Evolutionary conservation across 1,140 invertebrate genomes (phyloP), one percentile per base, ranked within the genome.

Genomic region (Zaprionus taronus): DNA sequence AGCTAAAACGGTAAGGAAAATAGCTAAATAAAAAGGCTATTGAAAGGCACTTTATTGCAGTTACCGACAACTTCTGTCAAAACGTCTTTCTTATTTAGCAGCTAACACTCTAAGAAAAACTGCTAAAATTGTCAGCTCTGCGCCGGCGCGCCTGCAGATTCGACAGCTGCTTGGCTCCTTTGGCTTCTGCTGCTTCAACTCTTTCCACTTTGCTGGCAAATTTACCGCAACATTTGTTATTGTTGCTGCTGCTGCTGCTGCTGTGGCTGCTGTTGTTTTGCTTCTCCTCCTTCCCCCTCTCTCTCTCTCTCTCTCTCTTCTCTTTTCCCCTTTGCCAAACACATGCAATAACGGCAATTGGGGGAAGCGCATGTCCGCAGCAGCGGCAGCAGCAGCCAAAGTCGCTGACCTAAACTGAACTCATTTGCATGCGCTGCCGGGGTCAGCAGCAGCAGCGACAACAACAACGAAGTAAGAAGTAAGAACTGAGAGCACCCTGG

Each of bases 391-490:
- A 34, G 31, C 31, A 34, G 31, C 31, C 31, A 34, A 20, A 63
- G 68, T 72, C 73, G 73, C 68, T 72, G 68, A 68, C 73, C 73
- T 49, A 71, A 76, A 51, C 68, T 72, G 61, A 76, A 72, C 73
- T 72, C 61, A 76, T 76, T 76, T 76, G 61, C 68, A 76, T 76
- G 68, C 26, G 68, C 26, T 20, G 61, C 55, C 47, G 73, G 73
- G 72, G 72, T 75, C 73, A 76, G 22, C 47, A 61, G 47, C 36
- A 65, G 17, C 72, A 75, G 11, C 38, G 34, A 5, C 34, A 62
- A 12, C 51, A 34, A n/a, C 62, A 65, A n/a, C 31, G n/a, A n/a
- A n/a, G n/a, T n/a, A 47, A 22, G 38, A 66, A 66, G 41, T n/a
- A 2, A 47, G 41, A 47, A 47, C 41, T 17, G 41, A 58, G 36